Conservation (phyloP, 2,797 vertebrate species). For the Pristis pectinata region DNA sequence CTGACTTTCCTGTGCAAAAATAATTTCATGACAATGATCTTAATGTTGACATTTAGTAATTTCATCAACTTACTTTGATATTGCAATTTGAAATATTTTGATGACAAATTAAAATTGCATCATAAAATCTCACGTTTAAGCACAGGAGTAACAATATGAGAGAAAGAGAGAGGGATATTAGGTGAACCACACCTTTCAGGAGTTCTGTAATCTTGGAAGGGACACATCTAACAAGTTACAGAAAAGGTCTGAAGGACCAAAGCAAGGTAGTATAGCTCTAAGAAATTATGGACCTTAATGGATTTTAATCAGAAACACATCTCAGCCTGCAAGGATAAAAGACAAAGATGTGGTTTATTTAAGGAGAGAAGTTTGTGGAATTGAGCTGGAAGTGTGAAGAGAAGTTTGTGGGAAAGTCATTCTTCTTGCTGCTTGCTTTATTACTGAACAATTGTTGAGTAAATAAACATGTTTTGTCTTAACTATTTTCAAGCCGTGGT, state of each 20-base stretch:
- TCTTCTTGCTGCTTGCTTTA: not conserved
- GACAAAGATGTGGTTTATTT: not conserved
- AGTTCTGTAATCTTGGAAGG: not conserved
- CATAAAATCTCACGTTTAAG: not conserved
- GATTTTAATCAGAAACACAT: conserved; percentile 4
- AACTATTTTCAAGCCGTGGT: not conserved
- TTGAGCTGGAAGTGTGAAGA: not conserved
- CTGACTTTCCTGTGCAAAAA: not conserved
- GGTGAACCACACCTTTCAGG: not conserved
- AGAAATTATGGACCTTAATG: not conserved
- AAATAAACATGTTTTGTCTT: not conserved
- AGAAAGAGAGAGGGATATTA: not conserved
- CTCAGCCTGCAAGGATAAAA: not conserved
- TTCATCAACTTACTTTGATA: not conserved
- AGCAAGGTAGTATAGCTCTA: not conserved
- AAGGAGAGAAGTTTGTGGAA: not conserved
- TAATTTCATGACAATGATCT: not conserved
- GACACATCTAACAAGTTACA: not conserved
- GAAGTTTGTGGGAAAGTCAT: not conserved
- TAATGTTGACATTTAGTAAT: not conserved
- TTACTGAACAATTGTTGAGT: not conserved
- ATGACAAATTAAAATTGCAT: not conserved
- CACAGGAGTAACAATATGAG: not conserved
- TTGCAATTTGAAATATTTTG: not conserved
- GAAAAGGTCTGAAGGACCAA: not conserved